phyloP scores from a whole-genome alignment of 1,140 invertebrate genomes.

The Zaprionus capensis region DNA sequence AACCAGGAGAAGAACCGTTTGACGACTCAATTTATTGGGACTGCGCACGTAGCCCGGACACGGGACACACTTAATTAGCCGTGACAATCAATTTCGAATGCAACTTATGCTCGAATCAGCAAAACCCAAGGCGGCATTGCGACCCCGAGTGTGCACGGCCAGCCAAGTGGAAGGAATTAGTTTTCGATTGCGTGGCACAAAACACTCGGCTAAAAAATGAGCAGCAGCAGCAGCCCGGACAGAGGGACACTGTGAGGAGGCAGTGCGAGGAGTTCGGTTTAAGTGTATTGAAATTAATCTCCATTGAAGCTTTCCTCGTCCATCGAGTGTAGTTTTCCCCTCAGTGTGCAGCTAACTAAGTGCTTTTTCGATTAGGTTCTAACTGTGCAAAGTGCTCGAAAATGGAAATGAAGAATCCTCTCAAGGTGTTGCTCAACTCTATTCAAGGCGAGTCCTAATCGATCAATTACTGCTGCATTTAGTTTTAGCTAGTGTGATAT shows the following conservation, averaged over 20 bases:
- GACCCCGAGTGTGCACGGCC: conserved; percentile 19
- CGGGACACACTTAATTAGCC: conserved; percentile 84
- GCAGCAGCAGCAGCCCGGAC: not conserved
- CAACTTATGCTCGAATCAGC: conserved; percentile 84
- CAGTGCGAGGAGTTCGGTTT: not conserved
- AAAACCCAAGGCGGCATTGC: conserved; percentile 51
- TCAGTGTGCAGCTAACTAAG: not conserved
- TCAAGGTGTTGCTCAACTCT: not conserved
- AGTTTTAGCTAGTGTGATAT: no score
- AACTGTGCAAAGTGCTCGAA: not conserved
- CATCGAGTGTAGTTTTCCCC: conserved; percentile 1
- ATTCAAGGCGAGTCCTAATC: not conserved
- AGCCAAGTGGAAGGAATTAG: conserved; percentile 74
- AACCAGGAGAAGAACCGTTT: conserved; percentile 24
- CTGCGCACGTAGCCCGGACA: conserved; percentile 43
- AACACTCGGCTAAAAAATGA: conserved; percentile 43
- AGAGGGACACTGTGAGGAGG: not conserved
- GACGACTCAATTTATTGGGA: conserved; percentile 84
- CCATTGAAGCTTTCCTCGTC: not conserved
- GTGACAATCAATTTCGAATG: conserved; percentile 84
- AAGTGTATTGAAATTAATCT: conserved; percentile 41
- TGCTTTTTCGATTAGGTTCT: not conserved
- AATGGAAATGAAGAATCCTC: not conserved
- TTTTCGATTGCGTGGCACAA: conserved; percentile 65
- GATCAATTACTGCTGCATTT: not conserved